Percentiles rank a stretch among this genome's conserved stretches.
Evolutionary conservation across 1,140 invertebrate genomes (phyloP).

Genomic region (Oncopeltus fasciatus): DNA sequence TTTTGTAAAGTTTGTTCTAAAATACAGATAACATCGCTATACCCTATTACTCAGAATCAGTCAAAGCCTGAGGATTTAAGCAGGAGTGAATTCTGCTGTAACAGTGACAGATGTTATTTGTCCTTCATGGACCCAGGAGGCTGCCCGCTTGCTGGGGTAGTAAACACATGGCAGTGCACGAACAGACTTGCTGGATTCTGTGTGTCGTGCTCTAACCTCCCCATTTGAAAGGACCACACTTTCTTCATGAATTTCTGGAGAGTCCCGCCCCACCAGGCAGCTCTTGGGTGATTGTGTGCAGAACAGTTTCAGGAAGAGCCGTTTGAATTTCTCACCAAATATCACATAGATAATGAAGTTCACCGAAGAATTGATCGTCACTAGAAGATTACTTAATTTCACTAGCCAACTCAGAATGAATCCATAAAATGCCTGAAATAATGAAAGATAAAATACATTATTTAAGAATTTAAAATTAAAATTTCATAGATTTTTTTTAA

Average conservation of each 20-base stretch:
- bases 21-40: no score
- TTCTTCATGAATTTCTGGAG: conserved; percentile 58
- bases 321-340: conserved; percentile 90
- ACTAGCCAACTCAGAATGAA: conserved; percentile 59
- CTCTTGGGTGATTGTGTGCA: conserved; percentile 45
- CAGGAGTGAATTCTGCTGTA: no score
- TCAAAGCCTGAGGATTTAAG: no score
- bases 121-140: conserved; percentile 8
- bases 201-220: conserved; percentile 33
- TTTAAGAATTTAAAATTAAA: no score
- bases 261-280: conserved; percentile 41
- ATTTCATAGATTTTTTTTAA: no score
- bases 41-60: no score
- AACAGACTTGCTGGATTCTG: conserved; percentile 25
- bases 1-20: no score
- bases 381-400: conserved; percentile 76
- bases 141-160: conserved; percentile 34
- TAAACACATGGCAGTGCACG: conserved; percentile 44
- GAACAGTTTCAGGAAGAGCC: conserved; percentile 74
- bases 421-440: conserved; percentile 41
- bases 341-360: conserved; percentile 96
- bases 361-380: conserved; percentile 90
- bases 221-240: conserved; percentile 56
- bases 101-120: conserved; percentile 19
- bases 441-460: not conserved